Evolutionary conservation across 2,113 vertebrate species (phyloP).

Genomic region (Taxidea taxus): DNA sequence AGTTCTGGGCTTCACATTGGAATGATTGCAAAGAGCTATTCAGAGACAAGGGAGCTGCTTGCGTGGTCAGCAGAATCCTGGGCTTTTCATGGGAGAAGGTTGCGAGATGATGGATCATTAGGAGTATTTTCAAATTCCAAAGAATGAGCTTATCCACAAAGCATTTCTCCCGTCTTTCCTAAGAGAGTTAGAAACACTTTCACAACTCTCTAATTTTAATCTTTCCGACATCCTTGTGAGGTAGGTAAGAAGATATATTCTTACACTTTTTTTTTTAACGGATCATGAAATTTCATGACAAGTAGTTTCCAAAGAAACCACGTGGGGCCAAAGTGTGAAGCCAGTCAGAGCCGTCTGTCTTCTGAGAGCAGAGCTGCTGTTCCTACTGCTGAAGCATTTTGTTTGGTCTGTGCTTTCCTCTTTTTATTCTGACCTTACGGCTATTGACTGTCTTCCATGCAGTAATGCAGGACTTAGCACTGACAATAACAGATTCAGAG

Average conservation of each 20-base stretch:
- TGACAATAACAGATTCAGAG: background rate
- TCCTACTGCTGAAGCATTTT: background rate
- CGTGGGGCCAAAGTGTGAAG: constrained; percentile 31
- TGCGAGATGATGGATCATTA: background rate
- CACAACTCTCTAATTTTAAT: constrained; percentile 63
- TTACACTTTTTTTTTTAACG: constrained; percentile 58
- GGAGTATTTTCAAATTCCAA: background rate
- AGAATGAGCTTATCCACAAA: background rate
- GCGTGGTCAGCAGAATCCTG: background rate
- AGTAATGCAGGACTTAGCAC: background rate
- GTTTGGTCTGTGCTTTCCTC: background rate
- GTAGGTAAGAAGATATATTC: constrained; percentile 48
- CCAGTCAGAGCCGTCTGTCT: background rate
- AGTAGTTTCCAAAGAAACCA: constrained; percentile 54
- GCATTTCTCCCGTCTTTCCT: constrained; percentile 8
- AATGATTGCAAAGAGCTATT: constrained; percentile 15
- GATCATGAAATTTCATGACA: constrained; percentile 58
- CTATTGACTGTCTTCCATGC: background rate
- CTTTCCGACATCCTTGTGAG: constrained; percentile 37
- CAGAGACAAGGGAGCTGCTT: background rate
- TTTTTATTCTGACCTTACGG: background rate
- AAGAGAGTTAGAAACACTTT: constrained; percentile 47
- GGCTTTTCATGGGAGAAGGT: constrained; percentile 5
- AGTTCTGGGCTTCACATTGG: background rate
- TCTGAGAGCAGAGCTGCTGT: background rate